Evolutionary conservation across 2,797 vertebrate species (phyloP).

Genomic region (Adrianichthys oophorus): DNA sequence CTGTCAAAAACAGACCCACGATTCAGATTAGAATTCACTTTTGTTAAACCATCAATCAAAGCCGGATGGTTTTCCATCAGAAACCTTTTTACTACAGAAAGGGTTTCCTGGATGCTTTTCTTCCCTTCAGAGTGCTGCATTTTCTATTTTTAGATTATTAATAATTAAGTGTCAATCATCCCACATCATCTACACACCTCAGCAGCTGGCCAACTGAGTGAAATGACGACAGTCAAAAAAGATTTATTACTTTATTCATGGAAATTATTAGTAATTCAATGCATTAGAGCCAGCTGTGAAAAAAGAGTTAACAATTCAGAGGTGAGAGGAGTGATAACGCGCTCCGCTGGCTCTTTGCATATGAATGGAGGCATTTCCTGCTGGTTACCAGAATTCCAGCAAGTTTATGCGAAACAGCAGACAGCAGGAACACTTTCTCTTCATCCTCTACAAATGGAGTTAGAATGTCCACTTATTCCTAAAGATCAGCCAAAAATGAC

Average conservation of each 20-base stretch:
- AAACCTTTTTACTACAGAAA: too few species aligned
- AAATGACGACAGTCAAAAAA: constrained; percentile 51
- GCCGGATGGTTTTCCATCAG: too few species aligned
- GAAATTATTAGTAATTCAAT: constrained; percentile 59
- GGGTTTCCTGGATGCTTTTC: not conserved
- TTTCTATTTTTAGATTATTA: constrained; percentile 12
- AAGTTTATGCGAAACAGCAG: too few species aligned
- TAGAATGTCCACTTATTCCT: too few species aligned
- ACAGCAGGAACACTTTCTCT: too few species aligned
- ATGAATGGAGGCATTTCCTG: constrained; percentile 57
- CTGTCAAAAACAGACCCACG: too few species aligned
- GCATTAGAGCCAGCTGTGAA: constrained; percentile 34
- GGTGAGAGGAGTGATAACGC: constrained; percentile 32
- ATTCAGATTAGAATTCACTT: too few species aligned
- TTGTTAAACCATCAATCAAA: not conserved
- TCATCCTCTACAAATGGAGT: too few species aligned
- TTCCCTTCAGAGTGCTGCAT: not conserved
- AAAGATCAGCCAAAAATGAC: too few species aligned
- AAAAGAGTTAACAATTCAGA: constrained; percentile 38
- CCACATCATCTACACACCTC: constrained; percentile 42
- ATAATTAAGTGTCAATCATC: not conserved
- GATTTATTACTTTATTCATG: constrained; percentile 74
- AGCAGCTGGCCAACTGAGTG: constrained; percentile 35
- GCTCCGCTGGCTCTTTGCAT: constrained; percentile 54
- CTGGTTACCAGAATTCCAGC: not conserved